Base-by-base conservation (phyloP, 2,888 invertebrate species). In the Drosophila macrospina region DNA sequence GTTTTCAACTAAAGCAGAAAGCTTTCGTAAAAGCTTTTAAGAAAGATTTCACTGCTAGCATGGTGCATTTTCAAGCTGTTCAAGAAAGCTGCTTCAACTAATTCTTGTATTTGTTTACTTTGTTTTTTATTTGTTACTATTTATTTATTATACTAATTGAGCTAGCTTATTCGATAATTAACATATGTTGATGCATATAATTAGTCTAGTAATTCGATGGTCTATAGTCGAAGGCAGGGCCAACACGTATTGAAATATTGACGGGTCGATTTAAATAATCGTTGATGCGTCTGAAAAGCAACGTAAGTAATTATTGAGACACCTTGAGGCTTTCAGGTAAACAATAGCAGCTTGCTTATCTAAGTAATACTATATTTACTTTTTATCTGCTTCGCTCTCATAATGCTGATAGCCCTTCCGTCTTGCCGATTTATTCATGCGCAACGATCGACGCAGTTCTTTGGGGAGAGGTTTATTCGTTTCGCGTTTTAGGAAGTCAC, bases 361-460 rank as follows among this genome's bases (percentile, higher is more conserved):
- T 60, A 15, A 20, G 7, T 24, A 48, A 60, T 59, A n/a, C n/a
- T n/a, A 24, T 45, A 68, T 78, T 61, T 63, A 70, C 91, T 88
- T 88, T 80, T 88, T 87, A 74, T 90, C 91, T 63, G 87, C 89
- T 37, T 89, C 90, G 51, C 63, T 90, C 64, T 89, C 71, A 47
- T 84, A 87, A 30, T 74, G 63, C 45, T 76, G 80, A 79, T 90
- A 90, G 41, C 90, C 90, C 60, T 90, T 90, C 24, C 81, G 78
- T 34, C 70, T 81, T 2, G 89, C 84, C 57, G 90, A 90, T 59
- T 90, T 90, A 70, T 89, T 90, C 24, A 90, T 68, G 39, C 87
- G 87, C 69, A 90, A 30, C 45, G 91, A 89, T 69, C 85, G 79
- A 1, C 90, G 84, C 41, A 90, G 50, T 48, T 90, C 90, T 69